Base-by-base conservation (phyloP, 2,888 invertebrate genomes). In the Chalcis sispes region DNA sequence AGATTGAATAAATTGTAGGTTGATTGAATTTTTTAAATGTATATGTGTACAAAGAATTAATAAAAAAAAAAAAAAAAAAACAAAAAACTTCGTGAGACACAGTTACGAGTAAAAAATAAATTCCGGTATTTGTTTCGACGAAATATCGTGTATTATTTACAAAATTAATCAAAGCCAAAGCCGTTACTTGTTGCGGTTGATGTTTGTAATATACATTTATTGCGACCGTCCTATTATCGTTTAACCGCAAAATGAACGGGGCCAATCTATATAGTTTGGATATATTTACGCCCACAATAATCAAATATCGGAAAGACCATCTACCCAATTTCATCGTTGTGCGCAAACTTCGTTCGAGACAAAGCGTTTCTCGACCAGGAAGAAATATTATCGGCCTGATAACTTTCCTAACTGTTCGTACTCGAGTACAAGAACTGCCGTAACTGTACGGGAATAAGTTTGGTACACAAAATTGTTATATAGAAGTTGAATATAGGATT, bases 61-160 rank as follows among this genome's bases (percentile, higher is more conserved):
- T n/a, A n/a, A n/a, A n/a, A n/a, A n/a, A n/a, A n/a, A n/a, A n/a
- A n/a, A n/a, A n/a, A n/a, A n/a, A n/a, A n/a, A n/a, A 52, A 61
- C 36, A 8, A 61, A 25, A 52, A 10, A 8, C 8, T 71, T 59
- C 42, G 36, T 59, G 36, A 23, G 23, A 7, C 15, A 10, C 15
- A 5, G 7, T 61, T 7, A 25, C 29, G 10, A 25, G 18, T 29
- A 52, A 54, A 62, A 62, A 62, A 59, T 71, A 29, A n/a, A 62
- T 52, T n/a, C 1, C 18, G 54, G 62, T 54, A 42, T 54, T 46
- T 18, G 50, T 46, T 1, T 29, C 29, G 42, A 71, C 56, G 54
- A 71, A 71, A 54, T 54, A 62, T 71, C 40, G 52, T 27, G 58
- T n/a, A n/a, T n/a, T n/a, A n/a, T n/a, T n/a, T n/a, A n/a, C n/a